Percentiles rank a stretch among this genome's conserved stretches.
These are phyloP conservation scores for Pollicipes pollicipes DNA, from an alignment of 1,140 invertebrate genomes.

Conservation along the genomic window DNA sequence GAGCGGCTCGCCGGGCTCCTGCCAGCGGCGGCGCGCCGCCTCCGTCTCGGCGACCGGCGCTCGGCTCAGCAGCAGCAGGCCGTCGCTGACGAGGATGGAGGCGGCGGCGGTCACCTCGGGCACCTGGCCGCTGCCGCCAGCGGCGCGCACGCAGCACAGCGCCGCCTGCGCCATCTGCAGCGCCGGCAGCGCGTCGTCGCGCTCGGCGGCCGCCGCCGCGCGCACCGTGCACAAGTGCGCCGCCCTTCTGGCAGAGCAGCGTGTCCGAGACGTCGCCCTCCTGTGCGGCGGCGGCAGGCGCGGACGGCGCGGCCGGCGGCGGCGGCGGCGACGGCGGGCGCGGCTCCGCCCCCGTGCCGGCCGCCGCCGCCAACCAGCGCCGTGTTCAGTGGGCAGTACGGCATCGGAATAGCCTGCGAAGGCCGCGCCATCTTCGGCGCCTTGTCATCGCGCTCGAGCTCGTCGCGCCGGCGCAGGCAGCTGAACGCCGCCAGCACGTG, in stretches of 20 bases:
- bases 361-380: not conserved
- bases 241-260: not conserved
- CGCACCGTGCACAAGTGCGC: not conserved
- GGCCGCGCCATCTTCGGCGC: conserved; percentile 62
- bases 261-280: not conserved
- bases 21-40: not conserved
- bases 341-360: not conserved
- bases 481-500: conserved; percentile 45
- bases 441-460: conserved; percentile 36
- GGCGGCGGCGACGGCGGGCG: not conserved
- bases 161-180: not conserved
- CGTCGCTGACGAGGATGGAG: not conserved
- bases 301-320: not conserved
- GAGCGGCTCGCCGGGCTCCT: not conserved
- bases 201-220: not conserved
- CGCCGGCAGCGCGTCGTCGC: not conserved
- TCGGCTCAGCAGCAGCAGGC: not conserved
- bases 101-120: not conserved
- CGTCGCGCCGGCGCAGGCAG: conserved; percentile 30
- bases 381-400: conserved; percentile 44
- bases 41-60: not conserved
- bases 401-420: conserved; percentile 67
- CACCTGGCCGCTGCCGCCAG: not conserved
- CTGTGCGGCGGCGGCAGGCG: not conserved
- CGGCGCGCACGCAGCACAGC: not conserved